Percentiles rank a stretch among this genome's conserved stretches.
Conservation (phyloP, 2,113 vertebrate genomes). For the Pangasianodon gigas region DNA sequence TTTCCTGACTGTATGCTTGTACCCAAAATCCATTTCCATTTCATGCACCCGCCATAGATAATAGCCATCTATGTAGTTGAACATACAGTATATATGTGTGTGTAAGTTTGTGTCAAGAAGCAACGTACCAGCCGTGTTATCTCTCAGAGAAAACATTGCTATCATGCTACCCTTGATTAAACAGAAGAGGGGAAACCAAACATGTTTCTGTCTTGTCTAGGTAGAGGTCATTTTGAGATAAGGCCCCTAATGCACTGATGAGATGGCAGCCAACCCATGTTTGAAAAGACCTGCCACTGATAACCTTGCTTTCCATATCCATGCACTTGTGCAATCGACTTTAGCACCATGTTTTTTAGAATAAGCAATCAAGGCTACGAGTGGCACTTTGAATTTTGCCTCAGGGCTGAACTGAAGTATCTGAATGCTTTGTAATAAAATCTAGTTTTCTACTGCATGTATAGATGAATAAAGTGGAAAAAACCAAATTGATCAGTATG, state of each 20-base stretch:
- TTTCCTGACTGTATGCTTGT: not conserved
- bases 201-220: slow-evolving; percentile 28
- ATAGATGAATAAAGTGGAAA: not conserved
- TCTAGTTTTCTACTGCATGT: not conserved
- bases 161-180: slow-evolving; percentile 6
- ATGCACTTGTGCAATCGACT: not conserved
- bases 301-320: slow-evolving; percentile 3
- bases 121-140: not conserved
- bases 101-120: not conserved
- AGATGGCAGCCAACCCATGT: slow-evolving; percentile 22
- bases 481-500: not conserved
- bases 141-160: not conserved
- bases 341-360: not conserved
- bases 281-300: slow-evolving; percentile 21
- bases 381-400: not conserved
- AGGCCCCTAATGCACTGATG: slow-evolving; percentile 20
- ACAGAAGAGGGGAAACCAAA: slow-evolving; percentile 25
- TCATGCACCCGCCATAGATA: not conserved
- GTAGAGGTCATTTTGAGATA: slow-evolving; percentile 38
- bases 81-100: not conserved
- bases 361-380: not conserved
- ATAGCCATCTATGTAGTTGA: not conserved
- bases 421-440: not conserved
- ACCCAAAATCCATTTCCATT: not conserved
- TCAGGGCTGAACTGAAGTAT: not conserved